A percentile compares a stretch with the other conserved stretches of the same genome.
These are phyloP conservation scores for Phocoena sinus DNA, from an alignment of 2,113 vertebrate species.

Conservation along the genomic window DNA sequence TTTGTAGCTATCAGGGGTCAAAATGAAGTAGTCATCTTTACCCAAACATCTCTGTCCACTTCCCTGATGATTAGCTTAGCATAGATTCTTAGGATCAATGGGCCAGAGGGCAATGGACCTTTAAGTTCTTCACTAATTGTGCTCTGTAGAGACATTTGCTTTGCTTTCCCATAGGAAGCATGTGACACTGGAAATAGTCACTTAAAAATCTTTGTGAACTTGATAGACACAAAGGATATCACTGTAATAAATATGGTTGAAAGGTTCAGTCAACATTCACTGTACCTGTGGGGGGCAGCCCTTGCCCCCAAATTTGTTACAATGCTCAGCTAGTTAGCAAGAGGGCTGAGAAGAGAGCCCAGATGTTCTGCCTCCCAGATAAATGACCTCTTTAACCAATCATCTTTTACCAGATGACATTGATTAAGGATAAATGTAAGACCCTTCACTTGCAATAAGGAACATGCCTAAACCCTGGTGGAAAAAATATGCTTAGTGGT, in stretches of 20 bases:
- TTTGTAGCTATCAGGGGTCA: neutral
- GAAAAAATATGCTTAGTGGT: neutral
- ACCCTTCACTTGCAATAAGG: neutral
- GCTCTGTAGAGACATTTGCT: neutral
- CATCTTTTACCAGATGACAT: neutral
- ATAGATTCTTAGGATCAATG: neutral
- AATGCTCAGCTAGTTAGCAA: neutral
- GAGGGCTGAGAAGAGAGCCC: neutral
- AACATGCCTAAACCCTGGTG: neutral
- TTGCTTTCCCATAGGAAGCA: neutral
- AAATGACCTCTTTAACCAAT: neutral
- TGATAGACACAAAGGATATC: neutral
- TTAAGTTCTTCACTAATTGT: neutral
- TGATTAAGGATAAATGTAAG: neutral
- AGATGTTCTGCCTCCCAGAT: neutral
- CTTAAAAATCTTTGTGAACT: neutral
- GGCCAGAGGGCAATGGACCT: neutral
- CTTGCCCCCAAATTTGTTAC: neutral
- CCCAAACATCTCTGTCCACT: neutral
- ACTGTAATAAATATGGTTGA: neutral
- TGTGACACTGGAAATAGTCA: neutral
- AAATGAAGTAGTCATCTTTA: neutral
- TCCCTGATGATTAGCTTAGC: neutral
- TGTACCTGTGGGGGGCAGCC: neutral
- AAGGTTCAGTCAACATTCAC: neutral